Percentiles rank a stretch among this genome's conserved stretches.
These are phyloP conservation scores for Stomatorhinus walkeri DNA, from an alignment of 2,797 vertebrate genomes.

Conservation along the genomic window DNA sequence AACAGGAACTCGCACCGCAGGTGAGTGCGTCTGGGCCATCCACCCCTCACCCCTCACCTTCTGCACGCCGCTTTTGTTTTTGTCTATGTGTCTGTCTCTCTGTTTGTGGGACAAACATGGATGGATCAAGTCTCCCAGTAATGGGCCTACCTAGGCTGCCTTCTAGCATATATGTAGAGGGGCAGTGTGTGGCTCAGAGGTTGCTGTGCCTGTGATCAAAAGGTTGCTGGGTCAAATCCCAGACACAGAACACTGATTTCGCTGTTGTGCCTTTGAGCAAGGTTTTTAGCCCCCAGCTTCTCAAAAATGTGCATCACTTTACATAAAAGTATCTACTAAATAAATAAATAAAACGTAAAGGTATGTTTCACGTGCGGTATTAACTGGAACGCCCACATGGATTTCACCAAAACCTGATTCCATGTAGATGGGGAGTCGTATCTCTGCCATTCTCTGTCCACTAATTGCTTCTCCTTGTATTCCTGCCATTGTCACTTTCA, in stretches of 20 bases:
- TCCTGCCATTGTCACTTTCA: background rate
- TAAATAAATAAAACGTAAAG: background rate
- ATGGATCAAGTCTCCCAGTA: background rate
- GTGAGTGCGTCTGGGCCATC: conserved; percentile 65
- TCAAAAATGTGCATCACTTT: background rate
- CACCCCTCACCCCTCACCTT: background rate
- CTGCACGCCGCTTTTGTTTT: background rate
- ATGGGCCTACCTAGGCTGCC: background rate
- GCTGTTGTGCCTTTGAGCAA: background rate
- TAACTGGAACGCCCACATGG: background rate
- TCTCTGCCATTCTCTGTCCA: background rate
- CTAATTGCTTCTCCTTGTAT: background rate
- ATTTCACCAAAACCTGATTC: background rate
- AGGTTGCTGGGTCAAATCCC: background rate
- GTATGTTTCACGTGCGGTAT: background rate
- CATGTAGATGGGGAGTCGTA: background rate
- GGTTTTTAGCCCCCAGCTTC: background rate
- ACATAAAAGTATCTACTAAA: background rate
- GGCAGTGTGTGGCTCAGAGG: background rate
- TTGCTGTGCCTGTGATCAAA: background rate
- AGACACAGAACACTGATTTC: background rate
- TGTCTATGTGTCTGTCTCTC: background rate
- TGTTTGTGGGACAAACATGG: background rate
- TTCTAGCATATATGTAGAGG: background rate
- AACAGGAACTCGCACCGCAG: conserved; percentile 99